These are phyloP conservation scores for Conomelus anceps DNA, from an alignment of 2,888 invertebrate genomes.

Conservation along the genomic window DNA sequence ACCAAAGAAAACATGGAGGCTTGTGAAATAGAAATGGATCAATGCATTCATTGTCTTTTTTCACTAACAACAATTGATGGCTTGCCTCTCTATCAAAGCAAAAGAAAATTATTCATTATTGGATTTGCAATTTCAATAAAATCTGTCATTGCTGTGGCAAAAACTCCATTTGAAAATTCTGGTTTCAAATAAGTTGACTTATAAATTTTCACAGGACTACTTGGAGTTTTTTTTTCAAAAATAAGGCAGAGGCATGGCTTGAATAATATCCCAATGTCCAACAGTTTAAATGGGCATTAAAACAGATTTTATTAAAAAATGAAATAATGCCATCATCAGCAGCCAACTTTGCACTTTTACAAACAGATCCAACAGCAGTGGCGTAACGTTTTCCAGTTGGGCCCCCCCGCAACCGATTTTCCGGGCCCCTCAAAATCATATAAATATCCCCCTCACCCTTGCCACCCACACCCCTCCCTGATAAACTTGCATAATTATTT, in stretches of 20 bases:
- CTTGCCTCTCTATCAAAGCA: neutral
- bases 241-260: slow-evolving; percentile 27
- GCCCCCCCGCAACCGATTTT: too few relatives aligned
- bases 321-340: neutral
- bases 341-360: too few relatives aligned
- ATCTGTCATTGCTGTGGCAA: neutral
- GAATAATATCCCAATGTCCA: slow-evolving; percentile 30
- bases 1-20: neutral
- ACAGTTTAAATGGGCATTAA: slow-evolving; percentile 28
- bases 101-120: slow-evolving; percentile 9
- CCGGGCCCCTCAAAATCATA: too few relatives aligned
- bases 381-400: too few relatives aligned
- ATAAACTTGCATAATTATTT: too few relatives aligned
- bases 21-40: too few relatives aligned
- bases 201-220: slow-evolving; percentile 31
- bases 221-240: slow-evolving; percentile 29
- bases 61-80: neutral
- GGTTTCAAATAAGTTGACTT: slow-evolving; percentile 23
- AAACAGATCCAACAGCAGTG: too few relatives aligned
- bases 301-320: slow-evolving; percentile 28
- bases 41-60: too few relatives aligned
- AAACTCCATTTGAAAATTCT: neutral
- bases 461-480: too few relatives aligned
- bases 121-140: slow-evolving; percentile 8
- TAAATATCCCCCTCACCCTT: too few relatives aligned